A percentile compares a stretch with the other conserved stretches of the same genome.
Evolutionary conservation across 2,113 vertebrate species (phyloP).

Genomic region (Struthio camelus): DNA sequence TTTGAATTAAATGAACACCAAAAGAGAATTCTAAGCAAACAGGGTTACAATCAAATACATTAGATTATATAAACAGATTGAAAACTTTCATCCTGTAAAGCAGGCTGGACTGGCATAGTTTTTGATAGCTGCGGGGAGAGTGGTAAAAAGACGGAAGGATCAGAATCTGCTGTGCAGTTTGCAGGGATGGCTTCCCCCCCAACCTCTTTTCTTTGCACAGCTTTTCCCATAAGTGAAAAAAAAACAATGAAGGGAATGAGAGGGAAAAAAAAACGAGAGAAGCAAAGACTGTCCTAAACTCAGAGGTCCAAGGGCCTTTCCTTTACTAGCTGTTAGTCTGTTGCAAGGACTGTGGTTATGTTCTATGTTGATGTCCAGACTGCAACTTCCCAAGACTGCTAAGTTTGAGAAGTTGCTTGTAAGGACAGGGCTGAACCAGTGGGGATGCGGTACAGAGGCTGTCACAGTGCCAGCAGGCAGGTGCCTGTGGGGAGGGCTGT

Average conservation of each 20-base stretch:
- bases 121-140: fast-evolving
- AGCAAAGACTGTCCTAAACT: background rate
- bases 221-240: too few relatives aligned
- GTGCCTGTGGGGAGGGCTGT: background rate
- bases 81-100: background rate
- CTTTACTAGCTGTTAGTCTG: too few relatives aligned
- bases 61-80: background rate
- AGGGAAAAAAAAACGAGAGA: background rate
- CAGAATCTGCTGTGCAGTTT: background rate
- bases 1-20: background rate
- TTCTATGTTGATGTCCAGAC: background rate
- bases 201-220: too few relatives aligned
- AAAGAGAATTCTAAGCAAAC: background rate
- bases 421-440: background rate
- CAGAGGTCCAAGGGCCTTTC: fast-evolving
- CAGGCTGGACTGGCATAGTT: background rate
- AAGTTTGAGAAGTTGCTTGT: background rate
- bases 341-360: background rate
- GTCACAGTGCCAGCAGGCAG: too few relatives aligned
- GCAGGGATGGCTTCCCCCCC: background rate
- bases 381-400: background rate
- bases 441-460: background rate
- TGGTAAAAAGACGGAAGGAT: background rate
- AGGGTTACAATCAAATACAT: background rate
- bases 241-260: background rate